Conservation (phyloP, 1,140 invertebrate species). For the Drosophila subpulchrella region DNA sequence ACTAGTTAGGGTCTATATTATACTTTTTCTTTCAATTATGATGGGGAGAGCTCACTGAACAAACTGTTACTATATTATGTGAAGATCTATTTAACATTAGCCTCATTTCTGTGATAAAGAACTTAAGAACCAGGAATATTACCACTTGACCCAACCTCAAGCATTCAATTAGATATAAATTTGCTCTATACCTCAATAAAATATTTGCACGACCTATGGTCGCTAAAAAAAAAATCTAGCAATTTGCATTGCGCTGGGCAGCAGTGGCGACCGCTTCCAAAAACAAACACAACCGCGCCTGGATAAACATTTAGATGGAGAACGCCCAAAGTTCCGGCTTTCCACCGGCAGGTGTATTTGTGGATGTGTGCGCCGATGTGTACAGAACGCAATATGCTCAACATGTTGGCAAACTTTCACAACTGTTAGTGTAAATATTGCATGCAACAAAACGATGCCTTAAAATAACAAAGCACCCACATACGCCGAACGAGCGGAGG, state of each 20-base stretch:
- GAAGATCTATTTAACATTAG: no score
- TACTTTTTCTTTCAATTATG: background rate
- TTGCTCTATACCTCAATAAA: constrained; percentile 3
- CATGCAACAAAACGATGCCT: constrained; percentile 53
- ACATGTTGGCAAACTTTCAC: constrained; percentile 70
- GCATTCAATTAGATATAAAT: constrained; percentile 2
- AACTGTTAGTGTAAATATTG: constrained; percentile 64
- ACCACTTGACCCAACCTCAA: background rate
- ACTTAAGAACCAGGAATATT: background rate
- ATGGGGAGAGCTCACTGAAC: background rate
- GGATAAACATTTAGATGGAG: constrained; percentile 45
- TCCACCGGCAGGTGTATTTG: constrained; percentile 23
- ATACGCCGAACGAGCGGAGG: constrained; percentile 16
- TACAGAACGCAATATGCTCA: constrained; percentile 65
- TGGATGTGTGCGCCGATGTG: constrained; percentile 42
- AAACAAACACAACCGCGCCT: constrained; percentile 36
- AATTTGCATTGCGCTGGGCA: constrained; percentile 35
- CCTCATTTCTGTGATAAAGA: no score
- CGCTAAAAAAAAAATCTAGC: constrained; percentile 20
- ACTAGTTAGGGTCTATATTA: background rate
- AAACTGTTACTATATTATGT: no score
- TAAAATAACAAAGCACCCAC: constrained; percentile 48
- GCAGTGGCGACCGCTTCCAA: constrained; percentile 20
- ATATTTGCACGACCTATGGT: constrained; percentile 1
- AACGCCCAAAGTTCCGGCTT: constrained; percentile 20